Base-by-base conservation (phyloP, 1,140 invertebrate species). In the Gonatopus flavifemur region DNA sequence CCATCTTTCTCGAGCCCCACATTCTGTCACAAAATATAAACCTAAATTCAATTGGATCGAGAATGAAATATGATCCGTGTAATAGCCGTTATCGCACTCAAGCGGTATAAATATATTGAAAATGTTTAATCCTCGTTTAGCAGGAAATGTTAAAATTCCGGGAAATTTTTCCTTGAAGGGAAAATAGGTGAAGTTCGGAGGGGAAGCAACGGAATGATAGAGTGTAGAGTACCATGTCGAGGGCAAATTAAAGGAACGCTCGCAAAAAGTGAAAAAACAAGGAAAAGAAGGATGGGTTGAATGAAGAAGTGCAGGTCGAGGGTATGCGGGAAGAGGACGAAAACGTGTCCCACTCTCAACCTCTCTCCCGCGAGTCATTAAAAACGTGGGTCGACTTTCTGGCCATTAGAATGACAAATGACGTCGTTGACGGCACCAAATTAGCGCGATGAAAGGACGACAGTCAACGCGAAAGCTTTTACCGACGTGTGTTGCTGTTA, bases 321-420 rank as follows among this genome's bases (percentile, higher is more conserved):
- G 40, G 7, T 36, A n/a, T n/a, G 36, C 25, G 52, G n/a, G n/a
- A n/a, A n/a, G n/a, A n/a, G n/a, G n/a, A n/a, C n/a, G n/a, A n/a
- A n/a, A n/a, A n/a, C n/a, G 21, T 30, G 32, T 32, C 37, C 15
- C 45, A 37, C 32, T 53, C 38, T 49, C 51, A 42, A n/a, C n/a
- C n/a, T n/a, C n/a, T n/a, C n/a, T n/a, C 56, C 36, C 52, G 55
- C 52, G 46, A 66, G 64, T 70, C 70, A 70, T 76, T 73, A 72
- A 74, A 75, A 70, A 67, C 61, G 50, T 49, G 41, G 45, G 40
- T 43, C 52, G 64, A 66, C 66, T 67, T 69, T 68, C 58, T 64
- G 62, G 62, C 65, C 61, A 75, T 75, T 74, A 74, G 70, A 72
- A 70, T 76, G 73, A 76, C 69, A 73, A 70, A 74, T 70, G 66